Conservation (phyloP, 2,888 invertebrate genomes). For the Polyommatus iphigenia region DNA sequence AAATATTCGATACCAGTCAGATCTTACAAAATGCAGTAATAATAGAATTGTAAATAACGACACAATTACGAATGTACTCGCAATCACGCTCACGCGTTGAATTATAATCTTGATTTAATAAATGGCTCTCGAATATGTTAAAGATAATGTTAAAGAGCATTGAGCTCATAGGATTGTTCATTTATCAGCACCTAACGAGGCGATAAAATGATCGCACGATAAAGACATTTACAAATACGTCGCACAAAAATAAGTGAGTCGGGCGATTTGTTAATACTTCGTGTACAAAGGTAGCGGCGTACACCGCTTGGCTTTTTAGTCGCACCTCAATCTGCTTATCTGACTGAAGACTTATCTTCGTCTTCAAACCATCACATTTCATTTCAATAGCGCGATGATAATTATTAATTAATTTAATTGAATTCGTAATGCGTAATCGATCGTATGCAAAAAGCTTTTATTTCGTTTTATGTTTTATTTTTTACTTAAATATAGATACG, state of each 20-base stretch:
- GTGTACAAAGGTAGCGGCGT: constrained; percentile 58
- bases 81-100: constrained; percentile 48
- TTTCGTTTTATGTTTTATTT: not conserved
- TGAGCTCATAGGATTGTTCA: constrained; percentile 69
- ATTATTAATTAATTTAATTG: constrained; percentile 4
- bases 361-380: constrained; percentile 20
- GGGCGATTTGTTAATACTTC: constrained; percentile 38
- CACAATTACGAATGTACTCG: not conserved
- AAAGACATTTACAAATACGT: constrained; percentile 57
- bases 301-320: constrained; percentile 43
- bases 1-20: not conserved
- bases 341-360: constrained; percentile 30
- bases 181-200: constrained; percentile 71
- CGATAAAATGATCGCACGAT: constrained; percentile 72
- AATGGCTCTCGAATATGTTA: constrained; percentile 42
- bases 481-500: not conserved
- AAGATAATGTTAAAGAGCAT: constrained; percentile 67
- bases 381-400: constrained; percentile 16
- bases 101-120: constrained; percentile 47
- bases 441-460: constrained; percentile 18
- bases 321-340: not conserved
- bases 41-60: not conserved
- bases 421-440: constrained; percentile 31
- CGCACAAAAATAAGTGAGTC: constrained; percentile 30
- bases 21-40: not conserved